phyloP scores from a whole-genome alignment of 1,140 invertebrate genomes.

The Caenorhabditis latens region DNA sequence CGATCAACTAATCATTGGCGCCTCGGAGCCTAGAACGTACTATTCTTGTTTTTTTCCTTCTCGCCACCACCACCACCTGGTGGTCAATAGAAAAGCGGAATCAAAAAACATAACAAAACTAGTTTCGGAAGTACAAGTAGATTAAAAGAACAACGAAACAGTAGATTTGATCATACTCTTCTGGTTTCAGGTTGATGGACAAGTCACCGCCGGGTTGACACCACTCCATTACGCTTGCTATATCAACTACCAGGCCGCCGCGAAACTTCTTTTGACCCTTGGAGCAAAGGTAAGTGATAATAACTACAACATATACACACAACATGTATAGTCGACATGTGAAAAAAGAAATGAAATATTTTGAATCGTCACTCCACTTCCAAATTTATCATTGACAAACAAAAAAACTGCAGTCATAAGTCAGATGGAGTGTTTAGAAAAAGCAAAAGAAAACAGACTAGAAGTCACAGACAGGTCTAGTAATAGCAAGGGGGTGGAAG shows the following conservation, averaged over 20 bases:
- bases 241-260: constrained; percentile 86
- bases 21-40: constrained; percentile 16
- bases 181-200: constrained; percentile 77
- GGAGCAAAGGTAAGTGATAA: constrained; percentile 75
- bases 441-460: background rate
- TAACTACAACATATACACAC: background rate
- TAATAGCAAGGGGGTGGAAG: constrained; percentile 10
- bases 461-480: constrained; percentile 28
- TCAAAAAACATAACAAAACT: constrained; percentile 18
- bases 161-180: background rate
- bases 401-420: constrained; percentile 17
- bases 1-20: constrained; percentile 31
- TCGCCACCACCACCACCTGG: background rate
- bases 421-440: constrained; percentile 39
- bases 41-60: constrained; percentile 3
- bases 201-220: constrained; percentile 81
- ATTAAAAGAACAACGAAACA: background rate
- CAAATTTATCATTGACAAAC: constrained; percentile 37
- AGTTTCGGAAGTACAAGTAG: background rate
- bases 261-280: constrained; percentile 79
- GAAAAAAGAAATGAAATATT: too few species aligned
- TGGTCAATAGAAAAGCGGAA: background rate
- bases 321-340: constrained; percentile 1
- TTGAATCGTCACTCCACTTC: background rate
- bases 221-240: constrained; percentile 93